phyloP scores from a whole-genome alignment of 2,888 invertebrate species.

The Lasioglossum villosulum region DNA sequence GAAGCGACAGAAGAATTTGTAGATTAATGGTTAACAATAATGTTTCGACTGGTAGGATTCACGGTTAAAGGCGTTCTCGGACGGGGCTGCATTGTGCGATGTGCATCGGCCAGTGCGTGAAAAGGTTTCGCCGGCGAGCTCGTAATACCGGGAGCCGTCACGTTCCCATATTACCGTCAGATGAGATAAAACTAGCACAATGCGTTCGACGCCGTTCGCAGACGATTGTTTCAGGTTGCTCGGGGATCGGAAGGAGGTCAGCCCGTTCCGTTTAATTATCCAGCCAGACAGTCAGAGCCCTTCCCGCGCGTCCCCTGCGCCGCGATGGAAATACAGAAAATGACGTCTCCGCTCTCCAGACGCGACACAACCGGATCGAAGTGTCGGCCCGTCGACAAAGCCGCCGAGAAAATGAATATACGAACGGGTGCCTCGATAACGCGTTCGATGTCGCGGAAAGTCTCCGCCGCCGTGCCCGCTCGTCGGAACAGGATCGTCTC shows the following conservation, averaged over 20 bases:
- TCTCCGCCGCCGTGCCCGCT: conserved; percentile 13
- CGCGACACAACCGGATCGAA: conserved; percentile 47
- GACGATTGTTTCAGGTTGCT: conserved; percentile 46
- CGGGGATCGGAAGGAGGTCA: conserved; percentile 40
- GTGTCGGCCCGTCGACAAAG: conserved; percentile 21
- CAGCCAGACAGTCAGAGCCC: conserved; percentile 28
- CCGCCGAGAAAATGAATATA: conserved; percentile 40
- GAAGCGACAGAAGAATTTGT: not conserved
- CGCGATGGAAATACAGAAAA: conserved; percentile 49
- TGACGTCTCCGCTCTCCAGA: conserved; percentile 32
- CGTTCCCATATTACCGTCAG: conserved; percentile 38
- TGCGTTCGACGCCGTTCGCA: conserved; percentile 37
- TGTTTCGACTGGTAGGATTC: not conserved
- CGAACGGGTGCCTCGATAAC: conserved; percentile 13
- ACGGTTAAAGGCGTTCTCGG: not conserved
- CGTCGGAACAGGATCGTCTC: conserved; percentile 28
- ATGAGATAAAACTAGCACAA: conserved; percentile 48
- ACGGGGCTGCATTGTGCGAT: not conserved
- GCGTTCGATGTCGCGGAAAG: conserved; percentile 41
- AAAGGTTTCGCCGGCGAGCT: not conserved
- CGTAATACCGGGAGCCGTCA: conserved; percentile 30
- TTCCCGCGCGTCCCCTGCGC: not conserved
- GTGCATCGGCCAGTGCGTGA: conserved; percentile 22
- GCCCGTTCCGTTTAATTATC: conserved; percentile 60
- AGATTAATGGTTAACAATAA: not conserved